phyloP scores from a whole-genome alignment of 2,113 vertebrate genomes.

The Donacobius atricapilla region DNA sequence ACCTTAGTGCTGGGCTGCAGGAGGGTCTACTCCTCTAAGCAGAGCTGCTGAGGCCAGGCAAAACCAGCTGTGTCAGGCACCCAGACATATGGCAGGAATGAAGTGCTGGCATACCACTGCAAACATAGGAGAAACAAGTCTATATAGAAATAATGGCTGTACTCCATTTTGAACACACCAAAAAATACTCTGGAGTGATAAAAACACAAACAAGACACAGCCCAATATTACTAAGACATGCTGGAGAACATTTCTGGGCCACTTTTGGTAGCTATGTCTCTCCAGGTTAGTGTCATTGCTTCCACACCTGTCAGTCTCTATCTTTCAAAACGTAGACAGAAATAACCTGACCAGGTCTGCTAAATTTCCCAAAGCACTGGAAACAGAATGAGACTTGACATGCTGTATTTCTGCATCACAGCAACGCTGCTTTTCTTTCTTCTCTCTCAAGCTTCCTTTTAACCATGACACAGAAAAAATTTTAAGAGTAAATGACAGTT shows the following conservation, averaged over 20 bases:
- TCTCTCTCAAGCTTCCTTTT: neutral
- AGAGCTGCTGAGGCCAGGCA: neutral
- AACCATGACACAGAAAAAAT: neutral
- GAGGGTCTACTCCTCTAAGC: neutral
- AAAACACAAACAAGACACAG: neutral
- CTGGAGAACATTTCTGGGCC: neutral
- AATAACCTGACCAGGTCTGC: neutral
- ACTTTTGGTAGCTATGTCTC: neutral
- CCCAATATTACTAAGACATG: neutral
- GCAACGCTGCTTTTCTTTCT: neutral
- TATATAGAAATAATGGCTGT: neutral
- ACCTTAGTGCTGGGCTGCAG: neutral
- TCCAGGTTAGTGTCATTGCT: neutral
- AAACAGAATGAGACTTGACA: neutral
- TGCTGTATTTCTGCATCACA: neutral
- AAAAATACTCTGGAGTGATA: neutral
- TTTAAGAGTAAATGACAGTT: neutral
- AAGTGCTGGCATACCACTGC: neutral
- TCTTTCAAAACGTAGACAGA: neutral
- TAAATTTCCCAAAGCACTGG: neutral
- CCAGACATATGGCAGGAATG: neutral
- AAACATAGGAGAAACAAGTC: neutral
- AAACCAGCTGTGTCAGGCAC: neutral
- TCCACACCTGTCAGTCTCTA: neutral
- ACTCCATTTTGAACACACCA: neutral